A percentile compares a stretch with the other conserved stretches of the same genome.
Evolutionary conservation across 2,113 vertebrate genomes (phyloP).

Genomic region (Lota lota): DNA sequence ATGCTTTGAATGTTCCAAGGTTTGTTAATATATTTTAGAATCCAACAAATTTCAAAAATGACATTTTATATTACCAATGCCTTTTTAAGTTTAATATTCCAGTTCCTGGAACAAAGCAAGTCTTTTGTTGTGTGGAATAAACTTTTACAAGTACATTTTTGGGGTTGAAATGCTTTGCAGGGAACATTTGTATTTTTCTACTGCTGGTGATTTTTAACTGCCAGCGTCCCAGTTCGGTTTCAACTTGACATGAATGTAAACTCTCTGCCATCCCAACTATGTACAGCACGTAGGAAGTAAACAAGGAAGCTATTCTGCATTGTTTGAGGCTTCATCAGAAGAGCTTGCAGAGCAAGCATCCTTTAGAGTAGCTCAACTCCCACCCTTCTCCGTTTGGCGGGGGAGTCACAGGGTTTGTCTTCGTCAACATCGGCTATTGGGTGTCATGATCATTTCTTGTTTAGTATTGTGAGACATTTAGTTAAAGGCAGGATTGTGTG

Average conservation of each 20-base stretch:
- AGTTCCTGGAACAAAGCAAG: neutral
- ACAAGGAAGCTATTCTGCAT: conserved; percentile 67
- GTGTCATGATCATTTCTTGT: neutral
- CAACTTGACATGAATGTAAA: conserved; percentile 22
- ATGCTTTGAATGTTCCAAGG: conserved; percentile 61
- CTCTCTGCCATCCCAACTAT: conserved; percentile 61
- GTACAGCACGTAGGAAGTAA: conserved; percentile 58
- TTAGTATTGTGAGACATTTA: neutral
- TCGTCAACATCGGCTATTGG: neutral
- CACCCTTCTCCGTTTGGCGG: conserved; percentile 11
- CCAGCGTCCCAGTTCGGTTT: too few species aligned
- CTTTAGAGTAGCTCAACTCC: conserved; percentile 23
- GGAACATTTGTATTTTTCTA: neutral
- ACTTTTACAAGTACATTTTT: neutral
- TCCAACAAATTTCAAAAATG: conserved; percentile 64
- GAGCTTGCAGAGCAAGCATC: conserved; percentile 39
- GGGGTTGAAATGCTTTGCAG: neutral
- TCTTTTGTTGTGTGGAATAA: neutral
- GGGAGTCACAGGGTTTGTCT: neutral
- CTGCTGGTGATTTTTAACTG: neutral
- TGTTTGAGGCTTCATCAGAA: conserved; percentile 49
- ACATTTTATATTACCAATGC: too few species aligned
- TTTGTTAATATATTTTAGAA: conserved; percentile 68
- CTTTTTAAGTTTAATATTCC: conserved; percentile 48
- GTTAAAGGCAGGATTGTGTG: neutral